phyloP scores from a whole-genome alignment of 2,888 invertebrate species.

The Sarcophaga carnaria region DNA sequence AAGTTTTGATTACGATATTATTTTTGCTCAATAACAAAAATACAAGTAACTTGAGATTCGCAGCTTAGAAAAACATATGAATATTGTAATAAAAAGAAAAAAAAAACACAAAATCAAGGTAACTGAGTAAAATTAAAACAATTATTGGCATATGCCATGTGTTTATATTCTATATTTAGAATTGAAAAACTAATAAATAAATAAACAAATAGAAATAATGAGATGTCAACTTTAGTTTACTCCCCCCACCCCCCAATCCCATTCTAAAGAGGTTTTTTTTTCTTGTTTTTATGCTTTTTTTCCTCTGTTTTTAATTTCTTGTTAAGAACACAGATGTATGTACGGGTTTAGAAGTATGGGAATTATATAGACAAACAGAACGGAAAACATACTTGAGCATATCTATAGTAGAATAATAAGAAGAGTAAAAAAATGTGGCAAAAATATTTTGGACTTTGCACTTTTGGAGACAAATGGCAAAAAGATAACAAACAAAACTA shows the following conservation, averaged over 20 bases:
- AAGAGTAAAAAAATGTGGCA: neutral
- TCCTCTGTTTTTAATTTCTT: neutral
- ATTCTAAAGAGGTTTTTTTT: conserved; percentile 19
- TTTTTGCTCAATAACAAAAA: conserved; percentile 4
- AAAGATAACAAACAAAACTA: neutral
- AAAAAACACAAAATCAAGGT: neutral
- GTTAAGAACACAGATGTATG: neutral
- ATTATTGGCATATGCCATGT: neutral
- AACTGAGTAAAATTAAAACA: neutral
- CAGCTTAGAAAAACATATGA: neutral
- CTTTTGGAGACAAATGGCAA: conserved; percentile 27
- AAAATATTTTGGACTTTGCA: conserved; percentile 38
- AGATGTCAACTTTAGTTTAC: neutral
- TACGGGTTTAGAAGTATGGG: neutral
- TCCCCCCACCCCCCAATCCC: too few species aligned
- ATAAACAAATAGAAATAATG: neutral
- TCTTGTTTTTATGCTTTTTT: neutral
- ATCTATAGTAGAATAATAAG: neutral
- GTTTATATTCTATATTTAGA: neutral
- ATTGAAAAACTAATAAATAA: neutral
- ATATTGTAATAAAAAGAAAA: neutral
- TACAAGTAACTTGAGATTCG: too few species aligned
- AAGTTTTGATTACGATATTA: conserved; percentile 62
- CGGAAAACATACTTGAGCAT: neutral
- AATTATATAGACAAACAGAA: neutral